Percentiles rank a stretch among this genome's conserved stretches.
phyloP scores from a whole-genome alignment of 2,113 vertebrate genomes.

The Equus przewalskii region DNA sequence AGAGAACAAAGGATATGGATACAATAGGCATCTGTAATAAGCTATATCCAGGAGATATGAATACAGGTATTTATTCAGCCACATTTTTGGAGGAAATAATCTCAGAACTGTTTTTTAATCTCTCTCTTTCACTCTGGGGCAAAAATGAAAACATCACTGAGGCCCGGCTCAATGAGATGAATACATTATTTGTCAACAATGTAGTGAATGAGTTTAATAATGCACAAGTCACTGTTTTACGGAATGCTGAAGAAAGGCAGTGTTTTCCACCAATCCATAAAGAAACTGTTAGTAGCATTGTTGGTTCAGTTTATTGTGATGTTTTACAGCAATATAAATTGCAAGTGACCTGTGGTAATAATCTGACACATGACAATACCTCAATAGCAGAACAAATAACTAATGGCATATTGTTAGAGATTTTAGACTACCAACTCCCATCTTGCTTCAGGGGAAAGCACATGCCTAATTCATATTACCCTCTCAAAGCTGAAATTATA shows the following conservation, averaged over 20 bases:
- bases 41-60: background rate
- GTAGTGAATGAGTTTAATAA: constrained; percentile 75
- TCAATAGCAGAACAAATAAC: constrained; percentile 64
- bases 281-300: constrained; percentile 66
- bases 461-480: background rate
- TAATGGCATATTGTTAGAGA: constrained; percentile 67
- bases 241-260: constrained; percentile 71
- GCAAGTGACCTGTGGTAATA: background rate
- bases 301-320: constrained; percentile 66
- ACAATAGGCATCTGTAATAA: background rate
- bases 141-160: constrained; percentile 49
- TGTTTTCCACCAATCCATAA: constrained; percentile 75
- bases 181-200: constrained; percentile 62
- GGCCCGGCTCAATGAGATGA: constrained; percentile 57
- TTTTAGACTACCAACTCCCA: constrained; percentile 77
- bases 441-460: constrained; percentile 24
- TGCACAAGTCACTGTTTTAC: constrained; percentile 60
- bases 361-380: background rate
- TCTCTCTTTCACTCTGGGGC: constrained; percentile 63
- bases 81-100: constrained; percentile 82
- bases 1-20: constrained; percentile 10
- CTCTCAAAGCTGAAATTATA: constrained; percentile 76
- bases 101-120: constrained; percentile 75
- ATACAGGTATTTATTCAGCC: constrained; percentile 72
- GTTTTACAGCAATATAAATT: constrained; percentile 71